Conservation (phyloP, 2,797 vertebrate species). For the Ceryle rudis region DNA sequence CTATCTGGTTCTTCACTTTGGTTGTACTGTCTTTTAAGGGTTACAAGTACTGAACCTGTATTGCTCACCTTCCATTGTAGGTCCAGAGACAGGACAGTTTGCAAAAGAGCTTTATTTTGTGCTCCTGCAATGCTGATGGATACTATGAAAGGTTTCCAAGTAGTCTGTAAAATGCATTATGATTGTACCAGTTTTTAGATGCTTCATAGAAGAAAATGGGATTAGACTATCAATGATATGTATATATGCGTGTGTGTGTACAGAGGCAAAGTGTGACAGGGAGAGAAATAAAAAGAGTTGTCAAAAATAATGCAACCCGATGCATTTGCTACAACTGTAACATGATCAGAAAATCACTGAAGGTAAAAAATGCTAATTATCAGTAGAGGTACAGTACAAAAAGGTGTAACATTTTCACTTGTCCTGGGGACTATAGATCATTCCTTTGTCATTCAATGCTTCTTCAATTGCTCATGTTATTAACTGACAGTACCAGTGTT, state of each 20-base stretch:
- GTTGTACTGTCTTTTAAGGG: not conserved
- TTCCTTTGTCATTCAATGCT: not conserved
- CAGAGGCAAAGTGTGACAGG: not conserved
- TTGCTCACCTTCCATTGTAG: not conserved
- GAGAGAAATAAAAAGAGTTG: not conserved
- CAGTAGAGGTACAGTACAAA: not conserved
- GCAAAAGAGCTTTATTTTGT: not conserved
- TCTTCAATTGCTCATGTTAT: not conserved
- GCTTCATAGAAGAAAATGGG: not conserved
- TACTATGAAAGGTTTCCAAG: not conserved
- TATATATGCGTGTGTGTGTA: fast-evolving
- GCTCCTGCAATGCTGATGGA: fast-evolving
- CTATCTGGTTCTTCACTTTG: not conserved
- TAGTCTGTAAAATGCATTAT: not conserved
- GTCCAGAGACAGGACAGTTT: not conserved
- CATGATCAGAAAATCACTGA: not conserved
- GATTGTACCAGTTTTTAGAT: not conserved
- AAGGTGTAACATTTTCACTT: not conserved
- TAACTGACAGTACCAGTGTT: not conserved
- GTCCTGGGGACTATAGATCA: not conserved
- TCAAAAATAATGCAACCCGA: not conserved
- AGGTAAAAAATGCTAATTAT: not conserved
- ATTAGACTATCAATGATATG: not conserved
- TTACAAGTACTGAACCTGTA: not conserved
- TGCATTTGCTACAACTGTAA: not conserved